Percentiles rank a stretch among this genome's conserved stretches.
Conservation (phyloP, 1,140 invertebrate species). For the Condylostylus longicornis region DNA sequence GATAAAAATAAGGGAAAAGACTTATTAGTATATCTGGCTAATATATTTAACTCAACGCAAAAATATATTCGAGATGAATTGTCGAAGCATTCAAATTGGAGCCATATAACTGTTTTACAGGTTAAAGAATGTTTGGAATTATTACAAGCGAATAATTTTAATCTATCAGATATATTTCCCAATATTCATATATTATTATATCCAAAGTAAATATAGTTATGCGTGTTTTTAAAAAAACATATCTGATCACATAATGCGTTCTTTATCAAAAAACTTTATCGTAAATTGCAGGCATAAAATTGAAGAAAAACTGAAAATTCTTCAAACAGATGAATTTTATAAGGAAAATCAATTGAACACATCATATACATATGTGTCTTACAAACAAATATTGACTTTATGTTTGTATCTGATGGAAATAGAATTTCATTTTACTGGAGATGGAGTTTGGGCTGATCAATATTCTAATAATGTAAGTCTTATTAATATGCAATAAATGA, state of each 20-base stretch:
- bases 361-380: conserved; percentile 4
- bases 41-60: conserved; percentile 17
- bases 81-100: conserved; percentile 39
- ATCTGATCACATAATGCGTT: neutral
- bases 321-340: conserved; percentile 14
- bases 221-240: neutral
- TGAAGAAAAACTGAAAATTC: conserved; percentile 20
- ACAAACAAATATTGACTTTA: conserved; percentile 19
- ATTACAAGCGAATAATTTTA: conserved; percentile 32
- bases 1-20: conserved; percentile 40
- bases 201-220: conserved; percentile 32
- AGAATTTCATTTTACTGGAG: conserved; percentile 33
- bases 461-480: conserved; percentile 9
- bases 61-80: conserved; percentile 29
- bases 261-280: neutral
- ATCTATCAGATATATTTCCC: conserved; percentile 33
- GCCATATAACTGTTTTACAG: conserved; percentile 36
- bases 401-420: conserved; percentile 33
- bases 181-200: conserved; percentile 40
- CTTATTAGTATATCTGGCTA: conserved; percentile 30
- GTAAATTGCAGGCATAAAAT: conserved; percentile 25
- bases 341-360: conserved; percentile 19
- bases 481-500: neutral
- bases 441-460: conserved; percentile 32
- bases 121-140: conserved; percentile 36